Evolutionary conservation across 2,888 invertebrate species (phyloP).

Genomic region (Stenchaetothrips biformis): DNA sequence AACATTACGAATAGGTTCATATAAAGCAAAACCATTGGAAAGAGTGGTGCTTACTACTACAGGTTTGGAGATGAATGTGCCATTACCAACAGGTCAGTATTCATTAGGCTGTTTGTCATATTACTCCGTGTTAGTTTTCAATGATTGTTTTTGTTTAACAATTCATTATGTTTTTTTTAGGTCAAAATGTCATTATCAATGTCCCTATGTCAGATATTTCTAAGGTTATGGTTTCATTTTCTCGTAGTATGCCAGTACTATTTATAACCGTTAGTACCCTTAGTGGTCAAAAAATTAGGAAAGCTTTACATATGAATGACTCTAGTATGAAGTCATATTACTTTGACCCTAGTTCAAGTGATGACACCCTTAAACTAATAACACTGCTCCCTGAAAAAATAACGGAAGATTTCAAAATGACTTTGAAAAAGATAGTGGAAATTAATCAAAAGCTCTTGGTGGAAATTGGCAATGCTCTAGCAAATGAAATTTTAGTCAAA

Average conservation of each 20-base stretch:
- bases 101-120: conserved; percentile 19
- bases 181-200: conserved; percentile 58
- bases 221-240: conserved; percentile 71
- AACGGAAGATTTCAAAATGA: conserved; percentile 59
- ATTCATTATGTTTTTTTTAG: conserved; percentile 44
- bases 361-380: conserved; percentile 67
- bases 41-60: conserved; percentile 55
- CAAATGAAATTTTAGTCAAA: conserved; percentile 73
- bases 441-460: conserved; percentile 47
- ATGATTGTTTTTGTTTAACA: conserved; percentile 32
- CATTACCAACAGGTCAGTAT: conserved; percentile 46
- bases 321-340: conserved; percentile 47
- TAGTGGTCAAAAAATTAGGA: conserved; percentile 65
- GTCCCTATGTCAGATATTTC: conserved; percentile 66
- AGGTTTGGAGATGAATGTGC: conserved; percentile 48
- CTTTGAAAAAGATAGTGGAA: conserved; percentile 52
- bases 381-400: conserved; percentile 68
- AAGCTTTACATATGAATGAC: conserved; percentile 64
- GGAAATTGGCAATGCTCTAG: conserved; percentile 69
- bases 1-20: conserved; percentile 78
- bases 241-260: conserved; percentile 68
- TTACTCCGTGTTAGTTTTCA: conserved; percentile 15
- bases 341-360: conserved; percentile 50
- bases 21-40: conserved; percentile 56
- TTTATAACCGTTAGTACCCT: conserved; percentile 70